Evolutionary conservation across 2,888 invertebrate genomes (phyloP).

Genomic region (Aspidiotus destructor): DNA sequence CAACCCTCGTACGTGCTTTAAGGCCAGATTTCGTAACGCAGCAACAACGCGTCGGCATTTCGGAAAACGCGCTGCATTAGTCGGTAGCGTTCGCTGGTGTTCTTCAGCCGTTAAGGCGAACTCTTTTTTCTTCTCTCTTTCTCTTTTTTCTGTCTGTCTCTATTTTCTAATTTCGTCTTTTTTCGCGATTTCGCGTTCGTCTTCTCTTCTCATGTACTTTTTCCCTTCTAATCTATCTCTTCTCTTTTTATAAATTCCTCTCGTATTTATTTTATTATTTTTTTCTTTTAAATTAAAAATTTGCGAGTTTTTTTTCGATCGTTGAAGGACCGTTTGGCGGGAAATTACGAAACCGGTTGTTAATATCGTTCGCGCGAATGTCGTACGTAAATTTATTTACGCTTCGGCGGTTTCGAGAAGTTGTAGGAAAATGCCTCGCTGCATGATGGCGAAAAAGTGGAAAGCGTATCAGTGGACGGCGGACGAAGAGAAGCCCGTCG

Average conservation of each 20-base stretch:
- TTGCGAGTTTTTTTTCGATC: neutral
- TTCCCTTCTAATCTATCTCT: conserved; percentile 13
- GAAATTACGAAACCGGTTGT: conserved; percentile 10
- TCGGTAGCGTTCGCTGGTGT: conserved; percentile 31
- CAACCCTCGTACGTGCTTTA: conserved; percentile 14
- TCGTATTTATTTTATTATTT: neutral
- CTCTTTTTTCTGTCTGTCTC: conserved; percentile 8
- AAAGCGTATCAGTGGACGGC: conserved; percentile 70
- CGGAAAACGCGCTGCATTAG: conserved; percentile 20
- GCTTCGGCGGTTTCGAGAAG: neutral
- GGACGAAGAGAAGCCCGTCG: conserved; percentile 42
- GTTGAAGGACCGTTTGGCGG: neutral
- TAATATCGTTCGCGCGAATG: neutral
- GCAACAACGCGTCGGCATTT: conserved; percentile 30
- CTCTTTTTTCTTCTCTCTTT: conserved; percentile 25
- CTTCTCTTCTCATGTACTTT: conserved; percentile 7
- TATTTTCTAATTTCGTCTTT: conserved; percentile 10
- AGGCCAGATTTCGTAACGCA: conserved; percentile 26
- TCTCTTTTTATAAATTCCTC: neutral
- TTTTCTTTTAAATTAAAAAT: conserved; percentile 5
- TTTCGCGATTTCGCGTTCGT: conserved; percentile 1
- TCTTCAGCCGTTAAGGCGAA: conserved; percentile 24
- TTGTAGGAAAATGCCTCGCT: conserved; percentile 65
- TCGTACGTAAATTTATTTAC: neutral
- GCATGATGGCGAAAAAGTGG: conserved; percentile 93